Evolutionary conservation across 2,113 vertebrate genomes (phyloP).

Genomic region (Perognathus longimembris): DNA sequence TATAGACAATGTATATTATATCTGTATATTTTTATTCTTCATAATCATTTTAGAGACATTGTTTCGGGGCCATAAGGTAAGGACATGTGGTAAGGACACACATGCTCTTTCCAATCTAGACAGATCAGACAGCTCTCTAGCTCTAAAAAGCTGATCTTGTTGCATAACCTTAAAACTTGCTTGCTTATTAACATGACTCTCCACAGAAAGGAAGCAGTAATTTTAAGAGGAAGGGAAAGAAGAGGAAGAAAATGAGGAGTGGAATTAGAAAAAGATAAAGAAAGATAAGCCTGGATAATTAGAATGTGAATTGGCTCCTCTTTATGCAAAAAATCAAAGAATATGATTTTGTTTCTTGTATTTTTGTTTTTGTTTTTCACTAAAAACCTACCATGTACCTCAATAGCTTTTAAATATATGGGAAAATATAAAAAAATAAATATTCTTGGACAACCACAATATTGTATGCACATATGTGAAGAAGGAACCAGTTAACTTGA

Average conservation of each 20-base stretch:
- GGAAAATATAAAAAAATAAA: conserved; percentile 38
- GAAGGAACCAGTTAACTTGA: no score
- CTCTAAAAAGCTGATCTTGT: conserved; percentile 6
- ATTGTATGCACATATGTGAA: no score
- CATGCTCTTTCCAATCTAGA: neutral
- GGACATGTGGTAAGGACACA: neutral
- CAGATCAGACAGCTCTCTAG: neutral
- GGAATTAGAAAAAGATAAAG: no score
- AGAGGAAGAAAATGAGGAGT: no score
- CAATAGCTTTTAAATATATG: conserved; percentile 43
- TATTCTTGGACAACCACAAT: neutral
- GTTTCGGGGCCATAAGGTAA: neutral
- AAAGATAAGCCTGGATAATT: neutral
- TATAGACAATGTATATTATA: neutral
- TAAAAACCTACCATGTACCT: neutral
- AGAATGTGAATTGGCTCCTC: neutral
- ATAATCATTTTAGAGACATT: neutral
- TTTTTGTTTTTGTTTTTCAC: neutral
- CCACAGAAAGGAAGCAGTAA: neutral
- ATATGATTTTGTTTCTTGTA: no score
- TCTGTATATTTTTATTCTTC: neutral
- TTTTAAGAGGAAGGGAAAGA: neutral
- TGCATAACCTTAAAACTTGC: neutral
- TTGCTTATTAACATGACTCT: neutral
- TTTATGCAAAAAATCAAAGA: neutral